Evolutionary conservation across 2,888 invertebrate genomes (phyloP).

Genomic region (Cheilosia pagana): DNA sequence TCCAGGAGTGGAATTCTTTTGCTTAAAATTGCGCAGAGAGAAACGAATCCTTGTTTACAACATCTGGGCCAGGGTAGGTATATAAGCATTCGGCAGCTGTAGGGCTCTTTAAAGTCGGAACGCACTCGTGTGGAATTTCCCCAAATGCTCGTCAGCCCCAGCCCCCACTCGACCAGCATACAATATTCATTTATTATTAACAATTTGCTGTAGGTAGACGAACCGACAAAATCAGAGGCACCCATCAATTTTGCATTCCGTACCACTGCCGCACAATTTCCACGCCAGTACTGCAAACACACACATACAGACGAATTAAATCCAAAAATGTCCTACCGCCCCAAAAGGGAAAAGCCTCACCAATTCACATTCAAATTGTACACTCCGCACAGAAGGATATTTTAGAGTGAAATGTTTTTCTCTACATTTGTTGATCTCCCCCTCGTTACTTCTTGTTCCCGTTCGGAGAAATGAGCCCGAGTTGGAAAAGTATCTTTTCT

Average conservation of each 20-base stretch:
- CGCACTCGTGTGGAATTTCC: slow-evolving; percentile 42
- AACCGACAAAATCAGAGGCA: slow-evolving; percentile 21
- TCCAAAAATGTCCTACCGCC: neutral
- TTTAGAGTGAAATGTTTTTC: neutral
- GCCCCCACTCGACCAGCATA: neutral
- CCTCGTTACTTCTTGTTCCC: slow-evolving; percentile 46
- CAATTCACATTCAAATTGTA: slow-evolving; percentile 2
- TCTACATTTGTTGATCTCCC: slow-evolving; percentile 10
- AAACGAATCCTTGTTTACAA: slow-evolving; percentile 35
- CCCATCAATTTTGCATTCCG: slow-evolving; percentile 48
- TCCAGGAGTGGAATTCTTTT: slow-evolving; percentile 21
- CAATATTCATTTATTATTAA: slow-evolving; percentile 59
- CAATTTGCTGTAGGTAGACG: slow-evolving; percentile 28
- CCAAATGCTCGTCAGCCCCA: slow-evolving; percentile 1
- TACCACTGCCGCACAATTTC: neutral
- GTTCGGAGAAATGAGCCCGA: slow-evolving; percentile 17
- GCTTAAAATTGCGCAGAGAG: slow-evolving; percentile 28
- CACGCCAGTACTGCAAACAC: neutral
- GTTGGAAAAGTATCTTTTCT: slow-evolving; percentile 20
- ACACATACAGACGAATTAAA: slow-evolving; percentile 1
- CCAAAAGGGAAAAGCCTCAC: neutral
- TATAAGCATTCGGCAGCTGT: slow-evolving; percentile 5
- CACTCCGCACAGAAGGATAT: slow-evolving; percentile 1
- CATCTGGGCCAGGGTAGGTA: slow-evolving; percentile 26
- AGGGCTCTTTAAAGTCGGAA: neutral